Conservation (phyloP, 1,140 invertebrate species). For the Drosophila takahashii region DNA sequence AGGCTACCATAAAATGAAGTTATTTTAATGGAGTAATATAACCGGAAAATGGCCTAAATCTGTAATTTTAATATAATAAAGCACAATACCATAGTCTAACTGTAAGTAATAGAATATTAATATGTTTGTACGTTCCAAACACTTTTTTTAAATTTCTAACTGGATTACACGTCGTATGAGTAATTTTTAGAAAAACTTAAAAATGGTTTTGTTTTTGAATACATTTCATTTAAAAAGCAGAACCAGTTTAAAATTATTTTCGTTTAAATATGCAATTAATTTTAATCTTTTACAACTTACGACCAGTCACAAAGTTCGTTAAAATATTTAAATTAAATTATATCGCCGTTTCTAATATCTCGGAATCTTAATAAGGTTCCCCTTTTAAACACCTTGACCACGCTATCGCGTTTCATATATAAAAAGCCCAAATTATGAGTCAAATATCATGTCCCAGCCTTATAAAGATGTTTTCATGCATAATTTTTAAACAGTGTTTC, state of each 20-base stretch:
- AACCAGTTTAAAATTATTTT: neutral
- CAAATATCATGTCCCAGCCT: slow-evolving; percentile 16
- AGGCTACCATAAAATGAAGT: slow-evolving; percentile 37
- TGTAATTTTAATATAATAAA: too few relatives aligned
- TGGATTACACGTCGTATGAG: too few relatives aligned
- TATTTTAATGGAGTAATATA: slow-evolving; percentile 26
- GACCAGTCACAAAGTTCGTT: neutral
- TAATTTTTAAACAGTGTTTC: slow-evolving; percentile 5
- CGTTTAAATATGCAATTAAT: neutral
- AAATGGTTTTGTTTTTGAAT: too few relatives aligned
- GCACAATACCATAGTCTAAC: too few relatives aligned
- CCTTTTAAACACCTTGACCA: neutral
- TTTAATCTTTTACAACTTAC: neutral
- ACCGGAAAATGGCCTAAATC: too few relatives aligned
- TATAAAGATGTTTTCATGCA: slow-evolving; percentile 31
- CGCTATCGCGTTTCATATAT: slow-evolving; percentile 2
- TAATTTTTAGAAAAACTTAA: too few relatives aligned
- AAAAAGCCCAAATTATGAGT: neutral
- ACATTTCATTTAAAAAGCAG: neutral
- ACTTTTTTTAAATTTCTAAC: too few relatives aligned
- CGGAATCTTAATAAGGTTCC: neutral
- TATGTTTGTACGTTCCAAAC: too few relatives aligned
- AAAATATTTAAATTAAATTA: slow-evolving; percentile 2
- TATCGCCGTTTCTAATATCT: slow-evolving; percentile 1
- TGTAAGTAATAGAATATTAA: too few relatives aligned